Percentiles rank a stretch among this genome's conserved stretches.
Evolutionary conservation across 2,888 invertebrate genomes (phyloP).

Genomic region (Dryobota labecula): DNA sequence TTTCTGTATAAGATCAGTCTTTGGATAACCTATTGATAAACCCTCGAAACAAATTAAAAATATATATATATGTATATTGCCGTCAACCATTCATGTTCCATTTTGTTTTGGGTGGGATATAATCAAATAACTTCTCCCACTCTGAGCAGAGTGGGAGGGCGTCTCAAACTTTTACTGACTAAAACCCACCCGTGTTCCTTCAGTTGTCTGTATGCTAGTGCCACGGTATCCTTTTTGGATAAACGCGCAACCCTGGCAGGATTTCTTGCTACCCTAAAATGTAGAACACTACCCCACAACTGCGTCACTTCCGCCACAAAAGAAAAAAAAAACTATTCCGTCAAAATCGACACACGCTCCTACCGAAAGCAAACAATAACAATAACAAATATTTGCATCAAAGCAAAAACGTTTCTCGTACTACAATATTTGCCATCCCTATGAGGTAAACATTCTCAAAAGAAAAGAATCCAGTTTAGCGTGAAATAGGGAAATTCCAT

Average conservation of each 20-base stretch:
- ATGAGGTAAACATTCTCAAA: constrained; percentile 64
- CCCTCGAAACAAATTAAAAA: neutral
- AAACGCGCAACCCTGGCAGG: no score
- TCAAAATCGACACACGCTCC: constrained; percentile 35
- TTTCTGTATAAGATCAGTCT: neutral
- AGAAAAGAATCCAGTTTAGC: constrained; percentile 66
- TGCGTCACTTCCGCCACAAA: neutral
- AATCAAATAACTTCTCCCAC: no score
- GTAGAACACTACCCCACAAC: constrained; percentile 17
- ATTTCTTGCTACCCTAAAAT: constrained; percentile 1
- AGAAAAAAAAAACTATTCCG: constrained; percentile 31
- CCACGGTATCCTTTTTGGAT: no score
- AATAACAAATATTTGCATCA: constrained; percentile 64
- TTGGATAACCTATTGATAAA: neutral
- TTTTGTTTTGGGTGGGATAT: no score
- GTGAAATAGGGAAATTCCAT: constrained; percentile 72
- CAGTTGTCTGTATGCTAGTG: no score
- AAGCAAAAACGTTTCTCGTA: constrained; percentile 60
- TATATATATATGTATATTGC: neutral
- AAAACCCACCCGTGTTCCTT: no score
- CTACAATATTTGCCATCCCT: constrained; percentile 61
- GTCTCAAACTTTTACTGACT: no score
- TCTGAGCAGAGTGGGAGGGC: no score
- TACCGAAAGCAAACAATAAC: constrained; percentile 52
- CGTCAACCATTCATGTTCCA: neutral